These are phyloP conservation scores for Isotomurus palustris DNA, from an alignment of 2,888 invertebrate genomes.

Conservation along the genomic window DNA sequence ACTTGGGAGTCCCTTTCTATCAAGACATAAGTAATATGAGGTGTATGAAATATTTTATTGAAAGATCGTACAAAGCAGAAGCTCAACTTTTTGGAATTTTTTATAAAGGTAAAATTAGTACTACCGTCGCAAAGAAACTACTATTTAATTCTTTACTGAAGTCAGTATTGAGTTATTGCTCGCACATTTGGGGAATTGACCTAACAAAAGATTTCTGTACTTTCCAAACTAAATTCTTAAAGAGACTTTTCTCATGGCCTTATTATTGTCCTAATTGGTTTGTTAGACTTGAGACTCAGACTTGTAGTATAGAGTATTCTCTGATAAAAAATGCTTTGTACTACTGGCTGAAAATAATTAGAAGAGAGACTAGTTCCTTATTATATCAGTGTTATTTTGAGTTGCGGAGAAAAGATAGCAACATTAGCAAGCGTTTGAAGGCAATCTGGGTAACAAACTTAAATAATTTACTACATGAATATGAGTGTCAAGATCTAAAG, in stretches of 20 bases:
- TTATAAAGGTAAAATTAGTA: neutral
- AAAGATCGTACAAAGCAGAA: neutral
- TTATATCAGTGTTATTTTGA: no score
- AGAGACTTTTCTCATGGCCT: neutral
- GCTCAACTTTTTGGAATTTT: neutral
- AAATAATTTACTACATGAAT: no score
- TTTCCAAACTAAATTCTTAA: neutral
- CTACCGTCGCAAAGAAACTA: neutral
- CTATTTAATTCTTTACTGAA: neutral
- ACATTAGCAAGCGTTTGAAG: no score
- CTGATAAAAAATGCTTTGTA: neutral
- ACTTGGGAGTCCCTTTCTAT: conserved; percentile 5
- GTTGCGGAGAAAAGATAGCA: no score
- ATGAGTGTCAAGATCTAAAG: no score
- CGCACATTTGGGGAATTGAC: conserved; percentile 1
- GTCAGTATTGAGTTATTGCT: neutral
- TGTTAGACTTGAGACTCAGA: conserved; percentile 1
- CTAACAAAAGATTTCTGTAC: neutral
- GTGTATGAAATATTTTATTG: neutral
- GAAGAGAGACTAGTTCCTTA: no score
- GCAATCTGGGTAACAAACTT: no score
- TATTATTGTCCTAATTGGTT: neutral
- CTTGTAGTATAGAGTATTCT: neutral
- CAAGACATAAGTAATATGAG: neutral
- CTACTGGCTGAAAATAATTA: no score